Evolutionary conservation across 2,888 invertebrate genomes (phyloP), one percentile per base, ranked within the genome.

Genomic region (Limnephilus lunatus): DNA sequence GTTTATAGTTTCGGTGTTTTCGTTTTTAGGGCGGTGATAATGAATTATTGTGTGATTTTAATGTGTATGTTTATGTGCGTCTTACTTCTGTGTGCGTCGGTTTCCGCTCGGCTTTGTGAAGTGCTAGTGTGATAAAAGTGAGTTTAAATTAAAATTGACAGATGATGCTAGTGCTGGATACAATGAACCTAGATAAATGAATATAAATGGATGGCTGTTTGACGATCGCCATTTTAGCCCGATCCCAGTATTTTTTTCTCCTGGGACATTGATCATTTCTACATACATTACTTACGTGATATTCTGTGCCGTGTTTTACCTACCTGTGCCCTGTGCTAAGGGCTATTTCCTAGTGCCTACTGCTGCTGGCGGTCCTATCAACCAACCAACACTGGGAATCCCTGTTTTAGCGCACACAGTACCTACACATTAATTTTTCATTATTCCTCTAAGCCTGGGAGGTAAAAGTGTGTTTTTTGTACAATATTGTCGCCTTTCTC

Each of bases 171-270:
- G 90, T 81, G 87, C 89, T 81, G 87, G 87, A 92, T 92, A 89
- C 91, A 90, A 90, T 92, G 92, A 92, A 92, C 92, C 87, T 92
- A 92, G 92, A 92, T 92, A 92, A 92, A 92, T 90, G 89, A 92
- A 92, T 92, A 90, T 87, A 90, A 92, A 92, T 92, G 90, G 82
- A 87, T 82, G 44, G 53, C 89, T 48, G 81, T 30, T 30, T 53
- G 83, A 68, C 90, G 90, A 89, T 88, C 88, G 92, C 92, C 92
- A 92, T 92, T 91, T 92, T 92, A 88, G 85, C 32, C 53, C 87
- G 87, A 87, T 68, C 30, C 87, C 30, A 15, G 15, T 68, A 53
- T 68, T 87, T 25, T 68, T 68, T 68, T 68, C 87, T 86, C 85
- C 19, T 31, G 87, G 53, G 31, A 87, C 53, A 87, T 87, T 68